phyloP scores from a whole-genome alignment of 2,113 vertebrate genomes.

The Willisornis vidua region DNA sequence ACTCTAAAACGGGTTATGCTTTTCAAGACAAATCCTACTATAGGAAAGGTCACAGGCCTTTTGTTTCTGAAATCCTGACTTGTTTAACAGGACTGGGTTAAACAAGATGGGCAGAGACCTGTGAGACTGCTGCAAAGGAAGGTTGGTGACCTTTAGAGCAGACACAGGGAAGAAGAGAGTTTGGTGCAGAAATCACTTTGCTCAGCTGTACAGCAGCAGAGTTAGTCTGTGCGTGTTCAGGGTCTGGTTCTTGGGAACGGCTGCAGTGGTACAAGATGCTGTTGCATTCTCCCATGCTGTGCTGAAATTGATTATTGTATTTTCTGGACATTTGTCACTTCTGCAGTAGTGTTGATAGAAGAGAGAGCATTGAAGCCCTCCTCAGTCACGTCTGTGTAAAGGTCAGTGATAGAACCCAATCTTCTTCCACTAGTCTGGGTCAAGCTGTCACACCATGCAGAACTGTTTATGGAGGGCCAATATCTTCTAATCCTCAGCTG shows the following conservation, averaged over 20 bases:
- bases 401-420: background rate
- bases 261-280: background rate
- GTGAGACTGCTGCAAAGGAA: background rate
- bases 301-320: background rate
- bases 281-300: background rate
- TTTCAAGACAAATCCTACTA: background rate
- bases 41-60: background rate
- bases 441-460: background rate
- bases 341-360: rapidly evolving
- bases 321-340: background rate
- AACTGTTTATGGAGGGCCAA: background rate
- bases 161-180: background rate
- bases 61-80: background rate
- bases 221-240: background rate
- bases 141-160: background rate
- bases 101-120: background rate
- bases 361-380: background rate
- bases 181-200: background rate
- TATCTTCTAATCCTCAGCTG: background rate
- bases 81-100: background rate
- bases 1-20: background rate
- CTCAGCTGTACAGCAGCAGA: background rate
- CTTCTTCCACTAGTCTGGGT: background rate
- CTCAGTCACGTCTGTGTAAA: background rate
- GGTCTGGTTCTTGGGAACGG: background rate